These are phyloP conservation scores for Corythucha ciliata DNA, from an alignment of 2,888 invertebrate genomes.

Conservation along the genomic window DNA sequence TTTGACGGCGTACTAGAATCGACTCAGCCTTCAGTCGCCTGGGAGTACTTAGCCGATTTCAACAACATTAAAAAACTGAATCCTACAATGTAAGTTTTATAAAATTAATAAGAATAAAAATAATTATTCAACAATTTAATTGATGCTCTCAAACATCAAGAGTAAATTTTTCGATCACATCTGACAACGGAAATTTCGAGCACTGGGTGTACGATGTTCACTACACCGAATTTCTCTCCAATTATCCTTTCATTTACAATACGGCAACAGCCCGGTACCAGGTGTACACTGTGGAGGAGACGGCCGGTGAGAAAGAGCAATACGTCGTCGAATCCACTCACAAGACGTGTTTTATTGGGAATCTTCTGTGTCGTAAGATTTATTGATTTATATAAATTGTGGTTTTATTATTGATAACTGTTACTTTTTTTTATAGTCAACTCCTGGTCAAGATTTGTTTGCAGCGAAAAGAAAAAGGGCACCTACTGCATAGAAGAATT, in stretches of 20 bases:
- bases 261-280: slow-evolving; percentile 50
- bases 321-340: slow-evolving; percentile 54
- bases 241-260: slow-evolving; percentile 54
- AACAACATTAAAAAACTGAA: slow-evolving; percentile 60
- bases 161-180: slow-evolving; percentile 51
- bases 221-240: slow-evolving; percentile 55
- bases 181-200: slow-evolving; percentile 56
- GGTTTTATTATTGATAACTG: neutral
- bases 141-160: slow-evolving; percentile 41
- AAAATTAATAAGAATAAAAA: neutral
- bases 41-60: slow-evolving; percentile 68
- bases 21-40: slow-evolving; percentile 51
- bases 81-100: slow-evolving; percentile 57
- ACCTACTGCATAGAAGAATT: slow-evolving; percentile 51
- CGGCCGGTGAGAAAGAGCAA: slow-evolving; percentile 34
- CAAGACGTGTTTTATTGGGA: slow-evolving; percentile 52
- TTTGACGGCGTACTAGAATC: slow-evolving; percentile 47
- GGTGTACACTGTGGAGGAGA: slow-evolving; percentile 44
- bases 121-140: neutral
- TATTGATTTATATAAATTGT: neutral
- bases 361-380: slow-evolving; percentile 52
- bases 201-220: slow-evolving; percentile 57
- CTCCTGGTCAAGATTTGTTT: slow-evolving; percentile 53
- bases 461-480: slow-evolving; percentile 43
- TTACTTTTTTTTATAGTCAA: slow-evolving; percentile 46